Percentiles rank a stretch among this genome's conserved stretches.
Conservation (phyloP, 2,888 invertebrate genomes). For the Lithophane semibrunnea region DNA sequence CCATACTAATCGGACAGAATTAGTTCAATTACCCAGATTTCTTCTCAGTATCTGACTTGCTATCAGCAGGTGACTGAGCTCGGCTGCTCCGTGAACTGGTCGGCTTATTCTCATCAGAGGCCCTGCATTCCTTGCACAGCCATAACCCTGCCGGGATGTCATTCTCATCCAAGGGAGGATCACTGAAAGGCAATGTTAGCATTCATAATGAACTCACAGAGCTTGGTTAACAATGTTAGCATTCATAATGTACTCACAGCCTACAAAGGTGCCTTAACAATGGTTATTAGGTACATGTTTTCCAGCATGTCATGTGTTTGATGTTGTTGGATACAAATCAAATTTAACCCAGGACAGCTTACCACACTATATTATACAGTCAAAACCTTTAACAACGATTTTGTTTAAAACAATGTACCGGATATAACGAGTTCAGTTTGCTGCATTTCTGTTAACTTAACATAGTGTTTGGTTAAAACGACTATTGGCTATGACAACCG, state of each 20-base stretch:
- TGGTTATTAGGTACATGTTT: background rate
- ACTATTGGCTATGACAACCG: too few relatives aligned
- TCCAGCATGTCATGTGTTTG: background rate
- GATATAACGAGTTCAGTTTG: too few relatives aligned
- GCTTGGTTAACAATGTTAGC: background rate
- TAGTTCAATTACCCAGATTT: conserved; percentile 78
- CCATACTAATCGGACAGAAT: background rate
- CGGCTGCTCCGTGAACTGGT: conserved; percentile 83
- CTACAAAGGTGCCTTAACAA: background rate
- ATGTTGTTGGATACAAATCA: background rate
- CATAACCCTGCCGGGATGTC: conserved; percentile 98
- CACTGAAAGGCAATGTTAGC: conserved; percentile 89
- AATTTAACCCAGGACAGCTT: background rate
- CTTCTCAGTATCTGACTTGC: conserved; percentile 83
- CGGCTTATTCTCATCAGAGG: conserved; percentile 85
- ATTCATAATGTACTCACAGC: background rate
- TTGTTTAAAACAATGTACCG: too few relatives aligned
- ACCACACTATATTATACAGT: too few relatives aligned
- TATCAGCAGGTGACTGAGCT: conserved; percentile 82
- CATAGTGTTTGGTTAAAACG: too few relatives aligned
- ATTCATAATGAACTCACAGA: background rate
- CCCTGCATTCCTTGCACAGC: conserved; percentile 96
- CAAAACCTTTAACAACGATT: too few relatives aligned
- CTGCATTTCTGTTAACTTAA: too few relatives aligned
- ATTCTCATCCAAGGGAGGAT: conserved; percentile 97